phyloP scores from a whole-genome alignment of 2,797 vertebrate species.

The Discoglossus pictus region DNA sequence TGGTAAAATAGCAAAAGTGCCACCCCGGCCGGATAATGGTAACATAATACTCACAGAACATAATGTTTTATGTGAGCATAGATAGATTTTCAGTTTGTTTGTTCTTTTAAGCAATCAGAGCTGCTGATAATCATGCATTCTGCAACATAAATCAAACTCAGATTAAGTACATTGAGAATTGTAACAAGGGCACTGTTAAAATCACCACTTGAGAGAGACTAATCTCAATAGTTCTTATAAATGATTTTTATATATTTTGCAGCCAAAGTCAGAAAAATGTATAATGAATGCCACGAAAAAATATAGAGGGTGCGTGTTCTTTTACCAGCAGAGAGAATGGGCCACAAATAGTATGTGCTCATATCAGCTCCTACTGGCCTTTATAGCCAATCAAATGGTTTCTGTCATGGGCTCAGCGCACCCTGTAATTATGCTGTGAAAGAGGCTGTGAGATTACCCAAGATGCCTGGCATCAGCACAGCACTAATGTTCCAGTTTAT shows the following conservation, averaged over 20 bases:
- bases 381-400: slow-evolving; percentile 46
- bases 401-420: slow-evolving; percentile 30
- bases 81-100: no score
- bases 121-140: no score
- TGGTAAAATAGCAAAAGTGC: no score
- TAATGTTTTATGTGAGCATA: no score
- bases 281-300: slow-evolving; percentile 18
- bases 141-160: no score
- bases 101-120: no score
- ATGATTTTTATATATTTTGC: slow-evolving; percentile 12
- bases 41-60: no score
- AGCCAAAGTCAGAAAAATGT: slow-evolving; percentile 25
- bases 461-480: slow-evolving; percentile 44
- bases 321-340: slow-evolving; percentile 32
- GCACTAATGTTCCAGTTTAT: slow-evolving; percentile 47
- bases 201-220: no score
- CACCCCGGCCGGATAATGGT: no score
- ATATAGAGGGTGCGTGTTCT: slow-evolving; percentile 26
- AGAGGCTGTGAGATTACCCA: slow-evolving; percentile 44
- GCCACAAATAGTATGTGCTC: slow-evolving; percentile 39
- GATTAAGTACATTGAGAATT: no score
- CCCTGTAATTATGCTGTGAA: slow-evolving; percentile 48
- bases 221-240: no score
- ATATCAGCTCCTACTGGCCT: slow-evolving; percentile 32
- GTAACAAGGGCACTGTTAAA: no score